Evolutionary conservation across 1,140 invertebrate genomes (phyloP), one percentile per base, ranked within the genome.

Genomic region (Eriocheir sinensis): DNA sequence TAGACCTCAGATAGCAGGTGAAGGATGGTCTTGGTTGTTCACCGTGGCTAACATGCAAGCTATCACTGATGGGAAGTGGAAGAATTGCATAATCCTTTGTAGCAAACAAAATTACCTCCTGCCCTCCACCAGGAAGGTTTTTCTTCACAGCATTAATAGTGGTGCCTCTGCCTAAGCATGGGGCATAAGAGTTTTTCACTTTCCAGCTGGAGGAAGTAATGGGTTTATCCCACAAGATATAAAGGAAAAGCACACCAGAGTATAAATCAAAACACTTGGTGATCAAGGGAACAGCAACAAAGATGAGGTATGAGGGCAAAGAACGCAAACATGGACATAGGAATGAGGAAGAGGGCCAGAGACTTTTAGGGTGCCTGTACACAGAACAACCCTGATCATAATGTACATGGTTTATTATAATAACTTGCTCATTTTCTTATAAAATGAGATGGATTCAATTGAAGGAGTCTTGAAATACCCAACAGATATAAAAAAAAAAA

Each of bases 371-470:
- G 41, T 60, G 34, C 34, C 60, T 79, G 41, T 79, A 86, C 40
- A 93, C 36, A 93, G 83, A 44, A 38, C 44, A 85, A 93, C n/a
- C 44, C 44, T 79, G 44, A 81, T 32, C 21, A 72, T 72, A 32
- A 36, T 90, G 89, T 90, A 21, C 27, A 9, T 53, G n/a, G 17
- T 90, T 53, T 90, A 15, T n/a, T 48, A 34, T 90, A 15, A 90
- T 90, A 90, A 72, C 53, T 90, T 44, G 72, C 89, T 90, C 72
- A n/a, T n/a, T n/a, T 90, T 53, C 88, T 72, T 90, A 90, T 17
- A 90, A 90, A 90, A 72, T 90, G n/a, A 32, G 38, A 27, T 72
- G 60, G 60, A 72, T 72, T 60, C 38, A 72, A 90, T 90, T 90
- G 36, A 90, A 90, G 34, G 89, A 90, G 48, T 48, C 38, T 44